Evolutionary conservation across 35 echinoderm and acorn worm genomes (phyloP).

Genomic region (Acanthaster planci): DNA sequence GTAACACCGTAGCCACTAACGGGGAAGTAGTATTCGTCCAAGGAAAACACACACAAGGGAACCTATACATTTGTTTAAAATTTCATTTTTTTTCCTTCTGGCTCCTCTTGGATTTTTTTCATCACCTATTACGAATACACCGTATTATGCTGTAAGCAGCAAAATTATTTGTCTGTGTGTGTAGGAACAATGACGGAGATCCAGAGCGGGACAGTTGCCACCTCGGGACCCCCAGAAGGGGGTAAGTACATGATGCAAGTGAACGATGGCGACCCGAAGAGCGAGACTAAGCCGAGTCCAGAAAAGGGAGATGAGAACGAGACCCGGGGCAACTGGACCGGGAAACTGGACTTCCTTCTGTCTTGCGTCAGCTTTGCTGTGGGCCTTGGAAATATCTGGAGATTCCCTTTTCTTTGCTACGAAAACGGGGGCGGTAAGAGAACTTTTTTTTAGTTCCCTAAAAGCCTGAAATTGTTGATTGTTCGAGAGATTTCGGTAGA

Average conservation of each 20-base stretch:
- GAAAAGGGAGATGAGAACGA: slow-evolving; percentile 7
- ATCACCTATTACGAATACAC: no score
- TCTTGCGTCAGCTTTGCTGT: slow-evolving; percentile 25
- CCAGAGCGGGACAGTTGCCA: not conserved
- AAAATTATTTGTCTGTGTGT: no score
- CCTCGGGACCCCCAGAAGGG: not conserved
- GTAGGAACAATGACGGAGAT: no score
- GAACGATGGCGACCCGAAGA: not conserved
- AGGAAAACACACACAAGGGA: no score
- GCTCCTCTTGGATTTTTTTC: no score
- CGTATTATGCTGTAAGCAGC: no score
- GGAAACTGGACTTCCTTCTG: slow-evolving; percentile 25
- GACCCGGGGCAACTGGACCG: slow-evolving; percentile 14
- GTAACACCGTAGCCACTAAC: no score
- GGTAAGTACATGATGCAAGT: not conserved
- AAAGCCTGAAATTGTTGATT: no score
- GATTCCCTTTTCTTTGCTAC: slow-evolving; percentile 17
- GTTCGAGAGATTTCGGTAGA: no score
- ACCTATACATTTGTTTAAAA: no score
- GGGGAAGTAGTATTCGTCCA: no score
- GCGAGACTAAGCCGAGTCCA: not conserved
- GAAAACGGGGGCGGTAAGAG: slow-evolving; percentile 10
- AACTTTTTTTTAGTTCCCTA: not conserved
- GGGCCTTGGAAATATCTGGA: slow-evolving; percentile 17
- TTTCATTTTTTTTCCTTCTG: no score